Conservation (phyloP, 1,140 invertebrate species). For the Helicoverpa armigera region DNA sequence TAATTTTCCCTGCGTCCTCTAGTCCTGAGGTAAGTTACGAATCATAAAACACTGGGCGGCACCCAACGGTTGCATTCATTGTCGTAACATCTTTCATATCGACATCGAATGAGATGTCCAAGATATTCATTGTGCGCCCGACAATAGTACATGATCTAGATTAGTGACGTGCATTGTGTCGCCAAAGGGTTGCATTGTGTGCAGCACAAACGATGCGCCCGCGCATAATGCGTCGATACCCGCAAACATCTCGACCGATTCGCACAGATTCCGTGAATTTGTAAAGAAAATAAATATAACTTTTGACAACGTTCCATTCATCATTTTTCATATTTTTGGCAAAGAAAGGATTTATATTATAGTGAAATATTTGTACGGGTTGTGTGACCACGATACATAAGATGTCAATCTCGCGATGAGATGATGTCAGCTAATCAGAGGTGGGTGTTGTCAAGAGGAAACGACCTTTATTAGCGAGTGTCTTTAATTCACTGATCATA, state of each 20-base stretch:
- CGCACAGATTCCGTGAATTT: conserved; percentile 63
- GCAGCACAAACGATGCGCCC: conserved; percentile 52
- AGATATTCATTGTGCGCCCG: conserved; percentile 58
- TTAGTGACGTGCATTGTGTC: conserved; percentile 72
- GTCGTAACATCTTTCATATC: conserved; percentile 58
- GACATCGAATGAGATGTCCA: conserved; percentile 65
- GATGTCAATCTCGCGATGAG: too few species aligned
- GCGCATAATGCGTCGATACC: conserved; percentile 59
- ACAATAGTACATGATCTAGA: conserved; percentile 78
- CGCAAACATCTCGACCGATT: conserved; percentile 39
- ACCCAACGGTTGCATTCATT: conserved; percentile 33
- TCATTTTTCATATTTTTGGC: conserved; percentile 34
- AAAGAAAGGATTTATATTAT: not conserved
- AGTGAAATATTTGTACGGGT: too few species aligned
- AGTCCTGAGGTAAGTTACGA: not conserved
- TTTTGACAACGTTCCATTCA: conserved; percentile 59
- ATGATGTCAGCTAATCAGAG: too few species aligned
- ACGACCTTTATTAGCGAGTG: too few species aligned
- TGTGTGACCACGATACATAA: too few species aligned
- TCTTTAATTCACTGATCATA: too few species aligned
- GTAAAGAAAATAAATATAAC: conserved; percentile 68
- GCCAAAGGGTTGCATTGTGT: conserved; percentile 72
- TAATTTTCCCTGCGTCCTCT: conserved; percentile 7
- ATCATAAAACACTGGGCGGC: conserved; percentile 1
- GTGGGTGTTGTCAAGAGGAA: too few species aligned